These are phyloP conservation scores for Premnoplex brunnescens DNA, from an alignment of 2,797 vertebrate genomes.

Conservation along the genomic window DNA sequence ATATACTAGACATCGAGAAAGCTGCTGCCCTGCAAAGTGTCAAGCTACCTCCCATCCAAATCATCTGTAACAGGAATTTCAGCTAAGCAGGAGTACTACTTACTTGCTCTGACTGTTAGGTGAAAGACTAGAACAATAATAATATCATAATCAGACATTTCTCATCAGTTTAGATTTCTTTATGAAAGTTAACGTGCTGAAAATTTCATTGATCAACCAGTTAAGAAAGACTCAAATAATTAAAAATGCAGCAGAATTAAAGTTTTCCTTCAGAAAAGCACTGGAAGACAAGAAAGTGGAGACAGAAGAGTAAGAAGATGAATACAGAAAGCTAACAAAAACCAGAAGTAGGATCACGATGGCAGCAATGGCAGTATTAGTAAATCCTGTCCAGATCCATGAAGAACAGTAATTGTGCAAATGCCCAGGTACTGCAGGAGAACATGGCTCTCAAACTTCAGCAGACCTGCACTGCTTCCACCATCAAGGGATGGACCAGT, in stretches of 20 bases:
- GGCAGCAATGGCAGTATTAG: neutral
- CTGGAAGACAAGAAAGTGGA: neutral
- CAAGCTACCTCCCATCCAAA: neutral
- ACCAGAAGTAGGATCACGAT: neutral
- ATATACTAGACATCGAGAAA: neutral
- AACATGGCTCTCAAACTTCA: neutral
- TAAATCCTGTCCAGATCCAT: neutral
- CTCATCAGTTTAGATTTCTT: neutral
- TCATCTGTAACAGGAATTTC: neutral
- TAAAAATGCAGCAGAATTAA: neutral
- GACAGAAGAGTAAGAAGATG: neutral
- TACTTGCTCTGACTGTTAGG: neutral
- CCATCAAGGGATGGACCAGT: neutral
- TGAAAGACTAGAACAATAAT: neutral
- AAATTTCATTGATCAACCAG: neutral
- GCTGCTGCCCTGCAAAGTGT: fast-evolving
- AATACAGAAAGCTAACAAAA: neutral
- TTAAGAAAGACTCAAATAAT: neutral
- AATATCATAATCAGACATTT: neutral
- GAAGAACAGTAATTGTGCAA: neutral
- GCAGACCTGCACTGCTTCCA: neutral
- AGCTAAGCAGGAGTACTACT: neutral
- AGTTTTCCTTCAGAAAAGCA: neutral
- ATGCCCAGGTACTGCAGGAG: neutral
- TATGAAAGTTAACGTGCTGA: neutral